Conservation (phyloP, 2,888 invertebrate species). For the Eupeodes luniger region DNA sequence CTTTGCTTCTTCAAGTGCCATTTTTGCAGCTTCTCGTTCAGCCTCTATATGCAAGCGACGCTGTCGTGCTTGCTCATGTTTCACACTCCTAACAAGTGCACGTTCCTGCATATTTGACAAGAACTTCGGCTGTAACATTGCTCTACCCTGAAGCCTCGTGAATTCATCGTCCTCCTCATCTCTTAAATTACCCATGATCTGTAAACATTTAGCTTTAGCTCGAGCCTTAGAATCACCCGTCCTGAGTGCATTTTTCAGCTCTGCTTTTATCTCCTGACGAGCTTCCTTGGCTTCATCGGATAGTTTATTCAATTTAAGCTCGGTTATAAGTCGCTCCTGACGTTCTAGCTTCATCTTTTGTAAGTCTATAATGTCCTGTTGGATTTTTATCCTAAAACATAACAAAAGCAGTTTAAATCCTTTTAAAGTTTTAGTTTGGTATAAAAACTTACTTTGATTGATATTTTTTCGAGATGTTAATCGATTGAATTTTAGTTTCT, state of each 20-base stretch:
- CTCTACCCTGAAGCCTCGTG: constrained; percentile 81
- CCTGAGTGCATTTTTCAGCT: constrained; percentile 86
- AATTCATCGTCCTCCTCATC: constrained; percentile 82
- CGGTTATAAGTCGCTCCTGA: constrained; percentile 90
- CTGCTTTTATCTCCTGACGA: constrained; percentile 86
- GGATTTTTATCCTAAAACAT: constrained; percentile 87
- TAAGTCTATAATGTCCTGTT: constrained; percentile 89
- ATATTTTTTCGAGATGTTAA: constrained; percentile 81
- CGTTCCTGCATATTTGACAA: constrained; percentile 90
- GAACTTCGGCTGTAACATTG: constrained; percentile 87
- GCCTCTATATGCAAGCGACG: constrained; percentile 82
- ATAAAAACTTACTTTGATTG: constrained; percentile 81
- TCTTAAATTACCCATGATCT: constrained; percentile 82
- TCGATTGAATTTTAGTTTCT: constrained; percentile 41
- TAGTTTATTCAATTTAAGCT: constrained; percentile 89
- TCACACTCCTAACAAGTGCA: constrained; percentile 87
- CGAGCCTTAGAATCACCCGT: constrained; percentile 86
- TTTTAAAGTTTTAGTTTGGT: not conserved
- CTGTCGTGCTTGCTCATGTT: constrained; percentile 83
- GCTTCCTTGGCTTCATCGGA: constrained; percentile 87
- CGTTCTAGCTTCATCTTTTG: constrained; percentile 89
- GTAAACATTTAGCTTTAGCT: constrained; percentile 84
- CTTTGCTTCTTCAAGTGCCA: constrained; percentile 83
- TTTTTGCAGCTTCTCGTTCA: constrained; percentile 83
- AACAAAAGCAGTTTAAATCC: constrained; percentile 46